Evolutionary conservation across 2,113 vertebrate genomes (phyloP).

Genomic region (Ceratotherium simum): DNA sequence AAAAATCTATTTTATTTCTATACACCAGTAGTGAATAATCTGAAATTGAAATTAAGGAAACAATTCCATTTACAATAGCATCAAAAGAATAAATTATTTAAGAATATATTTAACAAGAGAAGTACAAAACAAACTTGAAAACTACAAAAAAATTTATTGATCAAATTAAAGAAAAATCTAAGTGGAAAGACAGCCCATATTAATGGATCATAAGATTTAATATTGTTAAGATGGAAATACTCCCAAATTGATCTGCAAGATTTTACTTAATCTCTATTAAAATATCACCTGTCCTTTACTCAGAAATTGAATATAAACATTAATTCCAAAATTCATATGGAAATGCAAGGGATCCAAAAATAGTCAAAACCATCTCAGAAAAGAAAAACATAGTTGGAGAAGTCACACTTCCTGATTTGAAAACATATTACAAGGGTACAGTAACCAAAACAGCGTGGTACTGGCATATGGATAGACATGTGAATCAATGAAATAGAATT

Average conservation of each 20-base stretch:
- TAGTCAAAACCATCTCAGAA: neutral
- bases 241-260: neutral
- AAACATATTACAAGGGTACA: neutral
- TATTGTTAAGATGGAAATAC: neutral
- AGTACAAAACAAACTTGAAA: neutral
- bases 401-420: neutral
- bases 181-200: neutral
- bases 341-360: neutral
- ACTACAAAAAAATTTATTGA: neutral
- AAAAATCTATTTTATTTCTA: neutral
- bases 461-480: neutral
- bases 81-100: neutral
- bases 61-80: neutral
- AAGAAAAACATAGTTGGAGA: neutral
- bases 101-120: neutral
- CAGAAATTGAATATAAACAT: neutral
- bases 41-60: neutral
- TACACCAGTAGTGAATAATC: neutral
- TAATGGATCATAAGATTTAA: neutral
- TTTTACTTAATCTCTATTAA: neutral
- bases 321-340: neutral
- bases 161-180: neutral
- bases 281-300: neutral
- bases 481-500: too few relatives aligned
- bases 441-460: neutral